Evolutionary conservation across 1,140 invertebrate species (phyloP).

Genomic region (Bombus waltoni): DNA sequence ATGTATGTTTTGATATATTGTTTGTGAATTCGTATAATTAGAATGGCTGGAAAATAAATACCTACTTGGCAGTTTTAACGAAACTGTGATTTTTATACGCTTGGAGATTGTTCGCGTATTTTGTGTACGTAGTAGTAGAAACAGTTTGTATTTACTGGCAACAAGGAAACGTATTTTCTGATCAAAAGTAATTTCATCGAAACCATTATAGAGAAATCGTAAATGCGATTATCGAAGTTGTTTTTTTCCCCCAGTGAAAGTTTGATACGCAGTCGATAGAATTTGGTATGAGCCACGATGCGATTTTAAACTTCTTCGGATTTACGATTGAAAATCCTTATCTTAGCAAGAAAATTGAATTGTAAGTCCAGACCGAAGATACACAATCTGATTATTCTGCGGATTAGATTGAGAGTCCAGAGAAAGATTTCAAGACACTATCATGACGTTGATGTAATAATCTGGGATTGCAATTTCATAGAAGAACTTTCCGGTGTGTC

Average conservation of each 20-base stretch:
- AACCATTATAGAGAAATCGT: background rate
- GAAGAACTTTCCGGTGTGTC: background rate
- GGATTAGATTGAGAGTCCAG: slow-evolving; percentile 11
- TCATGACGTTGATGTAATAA: slow-evolving; percentile 39
- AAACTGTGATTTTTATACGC: no score
- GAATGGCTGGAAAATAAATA: background rate
- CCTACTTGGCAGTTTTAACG: no score
- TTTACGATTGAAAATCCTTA: background rate
- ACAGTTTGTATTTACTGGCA: background rate
- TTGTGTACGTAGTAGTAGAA: no score
- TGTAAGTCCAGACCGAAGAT: background rate
- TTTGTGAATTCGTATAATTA: background rate
- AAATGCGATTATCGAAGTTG: background rate
- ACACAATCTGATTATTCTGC: slow-evolving; percentile 27
- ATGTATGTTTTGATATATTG: background rate
- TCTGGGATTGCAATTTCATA: slow-evolving; percentile 15
- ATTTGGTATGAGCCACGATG: background rate
- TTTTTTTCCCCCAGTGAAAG: background rate
- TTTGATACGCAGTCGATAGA: background rate
- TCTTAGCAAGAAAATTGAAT: slow-evolving; percentile 16
- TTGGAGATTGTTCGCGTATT: no score
- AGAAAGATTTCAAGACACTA: slow-evolving; percentile 15
- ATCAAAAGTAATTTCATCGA: background rate
- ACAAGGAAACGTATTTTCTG: no score
- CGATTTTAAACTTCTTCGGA: background rate